Percentiles rank a stretch among this genome's conserved stretches.
Conservation (phyloP, 2,797 vertebrate species). For the Myoxocephalus aenaeus region DNA sequence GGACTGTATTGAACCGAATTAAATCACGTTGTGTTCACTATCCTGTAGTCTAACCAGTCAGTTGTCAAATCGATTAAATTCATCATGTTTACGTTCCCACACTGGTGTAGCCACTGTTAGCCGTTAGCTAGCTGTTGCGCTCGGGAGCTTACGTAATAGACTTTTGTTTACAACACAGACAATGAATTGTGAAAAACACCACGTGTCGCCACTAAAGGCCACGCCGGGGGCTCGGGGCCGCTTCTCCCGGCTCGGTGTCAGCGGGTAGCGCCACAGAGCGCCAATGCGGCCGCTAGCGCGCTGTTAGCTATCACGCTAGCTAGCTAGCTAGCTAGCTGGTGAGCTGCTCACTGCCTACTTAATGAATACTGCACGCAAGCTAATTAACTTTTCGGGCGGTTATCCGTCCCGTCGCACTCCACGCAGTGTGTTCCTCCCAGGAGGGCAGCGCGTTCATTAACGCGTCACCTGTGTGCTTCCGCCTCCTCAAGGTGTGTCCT, state of each 20-base stretch:
- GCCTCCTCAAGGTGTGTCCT: slow-evolving; percentile 49
- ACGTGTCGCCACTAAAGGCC: rapidly evolving
- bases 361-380: too few species aligned
- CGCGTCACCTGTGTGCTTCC: not conserved
- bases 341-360: too few species aligned
- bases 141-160: slow-evolving; percentile 61
- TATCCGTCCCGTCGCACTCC: rapidly evolving
- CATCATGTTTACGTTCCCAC: slow-evolving; percentile 6
- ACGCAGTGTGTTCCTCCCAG: not conserved
- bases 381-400: rapidly evolving
- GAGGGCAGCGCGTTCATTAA: not conserved
- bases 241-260: too few species aligned
- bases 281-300: slow-evolving; percentile 16
- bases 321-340: slow-evolving; percentile 16
- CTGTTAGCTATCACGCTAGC: slow-evolving; percentile 34
- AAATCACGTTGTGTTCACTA: too few species aligned
- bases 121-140: slow-evolving; percentile 61
- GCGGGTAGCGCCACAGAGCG: not conserved
- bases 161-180: slow-evolving; percentile 8
- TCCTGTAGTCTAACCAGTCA: not conserved
- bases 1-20: rapidly evolving
- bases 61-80: not conserved
- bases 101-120: slow-evolving; percentile 50
- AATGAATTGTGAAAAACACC: not conserved
- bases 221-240: rapidly evolving